phyloP scores from a whole-genome alignment of 2,797 vertebrate genomes.

The Characodon lateralis region DNA sequence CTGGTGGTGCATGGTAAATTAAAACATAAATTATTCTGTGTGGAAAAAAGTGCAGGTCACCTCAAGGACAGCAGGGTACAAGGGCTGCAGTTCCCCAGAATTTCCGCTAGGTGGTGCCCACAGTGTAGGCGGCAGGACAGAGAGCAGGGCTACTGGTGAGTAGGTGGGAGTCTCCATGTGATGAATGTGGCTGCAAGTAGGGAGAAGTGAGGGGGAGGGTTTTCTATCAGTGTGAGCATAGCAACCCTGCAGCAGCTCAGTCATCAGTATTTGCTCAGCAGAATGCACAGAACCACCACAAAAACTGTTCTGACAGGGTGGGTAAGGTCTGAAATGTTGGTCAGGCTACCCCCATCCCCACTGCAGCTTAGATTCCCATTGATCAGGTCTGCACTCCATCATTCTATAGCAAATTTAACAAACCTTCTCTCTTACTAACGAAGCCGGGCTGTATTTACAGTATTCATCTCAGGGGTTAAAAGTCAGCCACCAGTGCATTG shows the following conservation, averaged over 20 bases:
- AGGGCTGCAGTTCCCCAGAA: conserved; percentile 3
- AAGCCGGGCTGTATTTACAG: too few relatives aligned
- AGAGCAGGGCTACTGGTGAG: conserved; percentile 6
- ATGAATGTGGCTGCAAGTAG: conserved; percentile 43
- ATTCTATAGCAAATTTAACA: not conserved
- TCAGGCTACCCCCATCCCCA: not conserved
- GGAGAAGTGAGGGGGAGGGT: conserved; percentile 40
- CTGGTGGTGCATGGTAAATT: conserved; percentile 22
- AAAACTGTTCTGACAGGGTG: not conserved
- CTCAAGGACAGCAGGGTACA: conserved; percentile 39
- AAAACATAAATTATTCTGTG: conserved; percentile 55
- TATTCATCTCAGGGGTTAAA: too few relatives aligned
- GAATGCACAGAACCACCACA: not conserved
- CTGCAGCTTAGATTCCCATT: not conserved
- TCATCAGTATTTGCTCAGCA: conserved; percentile 11
- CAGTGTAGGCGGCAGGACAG: not conserved
- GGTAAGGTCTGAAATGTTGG: too few relatives aligned
- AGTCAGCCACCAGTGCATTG: too few relatives aligned
- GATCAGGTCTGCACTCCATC: not conserved
- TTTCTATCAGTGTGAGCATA: conserved; percentile 45
- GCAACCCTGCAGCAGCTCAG: conserved; percentile 55
- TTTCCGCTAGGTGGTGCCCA: conserved; percentile 62
- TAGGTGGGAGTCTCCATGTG: conserved; percentile 37
- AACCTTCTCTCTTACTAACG: not conserved
- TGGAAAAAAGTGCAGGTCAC: conserved; percentile 49